Evolutionary conservation across 2,888 invertebrate genomes (phyloP).

Genomic region (Hyalella azteca): DNA sequence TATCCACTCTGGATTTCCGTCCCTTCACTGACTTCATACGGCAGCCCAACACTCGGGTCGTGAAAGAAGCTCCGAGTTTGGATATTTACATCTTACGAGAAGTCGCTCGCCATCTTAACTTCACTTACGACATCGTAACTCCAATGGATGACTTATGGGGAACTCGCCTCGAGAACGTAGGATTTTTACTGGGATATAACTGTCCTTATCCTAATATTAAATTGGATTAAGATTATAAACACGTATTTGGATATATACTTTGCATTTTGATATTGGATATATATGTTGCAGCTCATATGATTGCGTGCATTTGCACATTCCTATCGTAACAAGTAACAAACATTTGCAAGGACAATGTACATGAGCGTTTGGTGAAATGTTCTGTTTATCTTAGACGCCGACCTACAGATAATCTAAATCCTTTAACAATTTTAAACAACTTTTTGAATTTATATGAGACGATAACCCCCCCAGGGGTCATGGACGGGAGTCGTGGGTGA

Average conservation of each 20-base stretch:
- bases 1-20: slow-evolving; percentile 50
- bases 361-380: too few species aligned
- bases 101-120: slow-evolving; percentile 50
- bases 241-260: too few species aligned
- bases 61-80: slow-evolving; percentile 42
- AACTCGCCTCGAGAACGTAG: slow-evolving; percentile 42
- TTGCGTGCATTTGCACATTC: too few species aligned
- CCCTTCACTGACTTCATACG: slow-evolving; percentile 47
- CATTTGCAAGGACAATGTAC: too few species aligned
- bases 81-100: slow-evolving; percentile 49
- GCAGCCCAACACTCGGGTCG: slow-evolving; percentile 21
- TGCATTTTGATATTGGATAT: too few species aligned
- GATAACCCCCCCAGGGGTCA: slow-evolving; percentile 31
- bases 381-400: neutral
- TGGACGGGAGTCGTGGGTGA: slow-evolving; percentile 49
- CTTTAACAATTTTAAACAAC: too few species aligned
- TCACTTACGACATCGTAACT: slow-evolving; percentile 52
- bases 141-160: slow-evolving; percentile 55
- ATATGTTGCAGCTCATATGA: too few species aligned
- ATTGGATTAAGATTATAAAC: too few species aligned
- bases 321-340: too few species aligned
- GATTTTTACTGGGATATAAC: too few species aligned
- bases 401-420: neutral
- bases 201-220: too few species aligned
- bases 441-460: neutral